phyloP scores from a whole-genome alignment of 2,888 invertebrate genomes.

The Sceliomorpha sp. region DNA sequence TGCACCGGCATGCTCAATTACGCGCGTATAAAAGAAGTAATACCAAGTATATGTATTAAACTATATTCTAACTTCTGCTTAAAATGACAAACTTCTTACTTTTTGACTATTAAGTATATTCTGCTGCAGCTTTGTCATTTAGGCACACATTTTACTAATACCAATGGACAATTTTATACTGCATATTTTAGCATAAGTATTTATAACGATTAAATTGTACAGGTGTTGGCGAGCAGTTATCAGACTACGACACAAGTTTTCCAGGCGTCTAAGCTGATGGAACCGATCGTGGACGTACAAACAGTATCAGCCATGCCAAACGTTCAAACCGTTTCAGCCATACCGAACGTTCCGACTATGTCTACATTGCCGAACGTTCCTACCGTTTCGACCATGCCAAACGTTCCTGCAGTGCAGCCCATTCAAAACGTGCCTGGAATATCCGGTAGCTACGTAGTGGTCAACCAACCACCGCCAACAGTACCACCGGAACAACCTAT shows the following conservation, averaged over 20 bases:
- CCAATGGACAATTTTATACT: no score
- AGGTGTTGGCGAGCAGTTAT: constrained; percentile 89
- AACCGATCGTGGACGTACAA: constrained; percentile 89
- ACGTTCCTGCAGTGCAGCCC: constrained; percentile 65
- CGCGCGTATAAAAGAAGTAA: no score
- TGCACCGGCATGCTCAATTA: no score
- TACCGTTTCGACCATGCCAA: constrained; percentile 78
- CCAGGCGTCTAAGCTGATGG: constrained; percentile 90
- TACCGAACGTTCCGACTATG: constrained; percentile 62
- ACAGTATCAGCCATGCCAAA: constrained; percentile 79
- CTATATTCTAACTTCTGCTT: no score
- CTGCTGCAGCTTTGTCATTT: no score
- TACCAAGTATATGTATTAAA: no score
- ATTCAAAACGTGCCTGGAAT: constrained; percentile 64
- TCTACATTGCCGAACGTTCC: constrained; percentile 84
- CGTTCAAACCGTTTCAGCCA: constrained; percentile 69
- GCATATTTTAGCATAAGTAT: no score
- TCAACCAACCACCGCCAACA: constrained; percentile 57
- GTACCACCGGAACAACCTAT: no score
- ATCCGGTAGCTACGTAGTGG: constrained; percentile 71
- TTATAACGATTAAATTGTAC: not conserved
- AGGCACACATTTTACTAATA: no score
- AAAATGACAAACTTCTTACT: no score
- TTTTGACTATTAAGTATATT: no score
- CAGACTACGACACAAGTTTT: constrained; percentile 92